A percentile compares a stretch with the other conserved stretches of the same genome.
phyloP scores from a whole-genome alignment of 2,113 vertebrate genomes.

The Pyrgilauda ruficollis region DNA sequence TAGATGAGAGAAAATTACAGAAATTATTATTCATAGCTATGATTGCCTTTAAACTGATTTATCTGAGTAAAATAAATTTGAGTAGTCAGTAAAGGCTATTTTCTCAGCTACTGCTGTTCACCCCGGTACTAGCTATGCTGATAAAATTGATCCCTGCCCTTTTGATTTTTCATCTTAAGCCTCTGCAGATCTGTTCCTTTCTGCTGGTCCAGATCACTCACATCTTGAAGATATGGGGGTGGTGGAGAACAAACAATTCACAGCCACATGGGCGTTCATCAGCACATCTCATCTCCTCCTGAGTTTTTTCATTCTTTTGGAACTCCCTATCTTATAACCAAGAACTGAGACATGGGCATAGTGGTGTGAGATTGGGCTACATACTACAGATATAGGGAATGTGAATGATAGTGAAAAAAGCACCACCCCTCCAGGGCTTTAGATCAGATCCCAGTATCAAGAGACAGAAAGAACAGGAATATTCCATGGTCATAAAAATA shows the following conservation, averaged over 20 bases:
- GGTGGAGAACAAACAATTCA: background rate
- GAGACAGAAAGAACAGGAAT: background rate
- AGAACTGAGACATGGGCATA: background rate
- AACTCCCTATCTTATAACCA: background rate
- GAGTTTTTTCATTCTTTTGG: background rate
- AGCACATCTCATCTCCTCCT: background rate
- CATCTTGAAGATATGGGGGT: background rate
- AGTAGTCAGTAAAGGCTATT: background rate
- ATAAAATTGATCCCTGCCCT: background rate
- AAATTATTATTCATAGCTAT: background rate
- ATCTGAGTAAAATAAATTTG: background rate
- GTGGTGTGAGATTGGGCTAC: background rate
- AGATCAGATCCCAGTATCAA: background rate
- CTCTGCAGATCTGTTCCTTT: background rate
- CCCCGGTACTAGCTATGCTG: background rate
- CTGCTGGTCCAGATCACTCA: background rate
- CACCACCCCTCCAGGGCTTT: background rate
- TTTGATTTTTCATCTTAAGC: background rate
- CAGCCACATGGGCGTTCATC: background rate
- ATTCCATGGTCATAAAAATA: background rate
- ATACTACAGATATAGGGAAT: background rate
- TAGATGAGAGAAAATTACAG: background rate
- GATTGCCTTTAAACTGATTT: background rate
- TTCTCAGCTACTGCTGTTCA: background rate
- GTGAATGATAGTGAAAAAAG: background rate